Conservation (phyloP, 1,140 invertebrate genomes). For the Helicoverpa zea region DNA sequence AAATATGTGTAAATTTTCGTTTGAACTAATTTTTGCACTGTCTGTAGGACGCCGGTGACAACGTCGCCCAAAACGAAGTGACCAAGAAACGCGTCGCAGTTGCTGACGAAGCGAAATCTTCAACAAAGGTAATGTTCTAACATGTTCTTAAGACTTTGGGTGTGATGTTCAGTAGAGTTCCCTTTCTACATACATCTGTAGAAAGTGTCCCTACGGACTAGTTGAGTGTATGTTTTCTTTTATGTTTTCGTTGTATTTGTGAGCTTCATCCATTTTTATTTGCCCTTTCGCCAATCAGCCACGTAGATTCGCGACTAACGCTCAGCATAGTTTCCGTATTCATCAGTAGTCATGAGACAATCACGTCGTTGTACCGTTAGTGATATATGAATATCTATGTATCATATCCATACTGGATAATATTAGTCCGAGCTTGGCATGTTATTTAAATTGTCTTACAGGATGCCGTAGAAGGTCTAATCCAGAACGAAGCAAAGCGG, state of each 20-base stretch:
- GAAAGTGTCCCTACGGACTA: slow-evolving; percentile 21
- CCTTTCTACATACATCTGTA: slow-evolving; percentile 3
- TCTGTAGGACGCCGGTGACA: slow-evolving; percentile 77
- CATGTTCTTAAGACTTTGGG: not conserved
- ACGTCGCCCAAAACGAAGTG: slow-evolving; percentile 71
- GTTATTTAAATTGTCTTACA: slow-evolving; percentile 77
- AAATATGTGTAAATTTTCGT: not conserved
- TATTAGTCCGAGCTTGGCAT: slow-evolving; percentile 74
- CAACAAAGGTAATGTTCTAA: slow-evolving; percentile 68
- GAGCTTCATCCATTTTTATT: slow-evolving; percentile 71
- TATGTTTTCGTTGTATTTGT: slow-evolving; percentile 60
- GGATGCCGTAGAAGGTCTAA: slow-evolving; percentile 76
- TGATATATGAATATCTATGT: slow-evolving; percentile 14
- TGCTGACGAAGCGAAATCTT: slow-evolving; percentile 68
- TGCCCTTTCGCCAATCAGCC: slow-evolving; percentile 57
- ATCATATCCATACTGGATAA: slow-evolving; percentile 24
- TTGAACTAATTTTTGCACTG: not conserved
- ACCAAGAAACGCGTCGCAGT: slow-evolving; percentile 76
- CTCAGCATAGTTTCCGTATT: slow-evolving; percentile 6
- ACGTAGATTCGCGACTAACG: slow-evolving; percentile 29
- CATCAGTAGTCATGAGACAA: slow-evolving; percentile 6
- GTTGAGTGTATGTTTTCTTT: slow-evolving; percentile 9
- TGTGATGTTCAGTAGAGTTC: slow-evolving; percentile 36
- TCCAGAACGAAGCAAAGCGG: slow-evolving; percentile 72
- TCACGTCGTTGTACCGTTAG: slow-evolving; percentile 18